Base-by-base conservation (phyloP, 2,888 invertebrate genomes). In the Leptopilina drosophilae region DNA sequence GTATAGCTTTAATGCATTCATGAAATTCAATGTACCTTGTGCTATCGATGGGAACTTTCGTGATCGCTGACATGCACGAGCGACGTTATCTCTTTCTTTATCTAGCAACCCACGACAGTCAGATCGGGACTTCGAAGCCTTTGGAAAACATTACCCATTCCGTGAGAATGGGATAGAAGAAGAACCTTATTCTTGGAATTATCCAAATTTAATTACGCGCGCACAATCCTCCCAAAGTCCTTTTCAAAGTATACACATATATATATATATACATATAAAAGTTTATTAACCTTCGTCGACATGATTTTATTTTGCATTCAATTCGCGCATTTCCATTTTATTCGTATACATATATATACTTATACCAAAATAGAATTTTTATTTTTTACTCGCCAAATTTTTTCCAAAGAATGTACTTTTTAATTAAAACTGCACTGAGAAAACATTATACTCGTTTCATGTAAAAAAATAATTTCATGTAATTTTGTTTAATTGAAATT, bases 11-110 rank as follows among this genome's bases (percentile, higher is more conserved):
- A 73, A 73, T 73, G 73, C 73, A 73, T 73, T 73, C 73, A 73
- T 73, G 73, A 73, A 73, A 73, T 73, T 73, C 73, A 73, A 73
- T 73, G 73, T 73, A 73, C 73, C 73, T 73, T 73, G 73, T 73
- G 73, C 73, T 73, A 73, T 73, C 73, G 73, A 73, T 73, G 73
- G 73, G 73, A 73, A 73, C 73, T 73, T 73, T 73, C 73, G 73
- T 73, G 73, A 73, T 73, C 73, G 73, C 73, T 73, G 73, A 73
- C 73, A 73, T 73, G 73, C 73, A 73, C 73, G 73, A 73, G 73
- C 73, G 73, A 73, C 73, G 73, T 73, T 73, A 73, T 73, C 73
- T 56, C 33, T 56, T 56, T 73, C 73, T 73, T 73, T 73, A 73
- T 73, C 73, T 73, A 73, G 73, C 73, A 73, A 56, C 56, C 73